Evolutionary conservation across 2,888 invertebrate genomes (phyloP), one percentile per base, ranked within the genome.

Genomic region (Scaptomyza parva): DNA sequence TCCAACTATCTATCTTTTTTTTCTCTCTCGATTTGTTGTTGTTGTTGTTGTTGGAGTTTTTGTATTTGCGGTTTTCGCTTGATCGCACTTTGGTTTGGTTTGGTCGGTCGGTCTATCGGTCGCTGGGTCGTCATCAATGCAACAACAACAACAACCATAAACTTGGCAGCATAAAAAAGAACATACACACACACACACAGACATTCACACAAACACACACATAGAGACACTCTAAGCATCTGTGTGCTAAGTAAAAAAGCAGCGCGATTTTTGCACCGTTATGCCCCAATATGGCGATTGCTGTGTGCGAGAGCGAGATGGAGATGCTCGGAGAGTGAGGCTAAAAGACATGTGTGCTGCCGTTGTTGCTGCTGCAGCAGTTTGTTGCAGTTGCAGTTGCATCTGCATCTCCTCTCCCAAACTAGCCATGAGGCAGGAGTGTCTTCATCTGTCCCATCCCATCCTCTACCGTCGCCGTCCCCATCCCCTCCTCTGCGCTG

Each of bases 251-350:
- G 53, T 40, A 78, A 74, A 74, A 83, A 77, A 82, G 75, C 75
- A 83, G 75, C 88, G 81, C 88, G 86, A 78, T 88, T 80, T 81
- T 88, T 81, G 86, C 88, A 88, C 86, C 88, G 86, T 88, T 88
- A 87, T 83, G 86, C 76, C 88, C 88, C 86, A 88, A 87, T 87
- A 87, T 88, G 88, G 86, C 81, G 72, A 74, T 17, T 72, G 69
- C 73, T 57, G 48, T 63, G 51, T 17, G 67, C 28, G 20, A 12
- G 39, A 63, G 50, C 53, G 63, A 43, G 64, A 53, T 28, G n/a
- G 50, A 30, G 14, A 14, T 7, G 14, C 5, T n/a, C n/a, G n/a
- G n/a, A 14, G 14, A 14, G 14, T 11, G 35, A 35, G 35, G 35
- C 35, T 35, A 45, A 55, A 55, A 52, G 74, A 77, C 73, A 69